These are phyloP conservation scores for Eunapius fragilis DNA, from an alignment of 37 sponge, comb jelly and placozoan species.

Conservation along the genomic window DNA sequence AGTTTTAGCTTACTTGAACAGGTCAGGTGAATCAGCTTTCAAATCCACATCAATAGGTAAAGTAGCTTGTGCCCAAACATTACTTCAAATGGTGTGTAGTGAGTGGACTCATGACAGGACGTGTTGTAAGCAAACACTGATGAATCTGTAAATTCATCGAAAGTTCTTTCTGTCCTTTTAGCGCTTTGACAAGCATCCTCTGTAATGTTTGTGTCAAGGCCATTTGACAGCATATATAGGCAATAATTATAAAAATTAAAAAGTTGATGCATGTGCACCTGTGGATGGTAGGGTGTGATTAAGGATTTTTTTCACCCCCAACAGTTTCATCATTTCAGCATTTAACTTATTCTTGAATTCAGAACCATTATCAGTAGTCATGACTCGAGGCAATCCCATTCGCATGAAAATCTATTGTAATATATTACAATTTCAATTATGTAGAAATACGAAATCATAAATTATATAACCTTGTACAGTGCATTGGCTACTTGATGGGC, in stretches of 20 bases:
- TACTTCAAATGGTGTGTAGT: no score
- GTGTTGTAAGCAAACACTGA: constrained; percentile 26
- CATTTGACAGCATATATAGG: constrained; percentile 5
- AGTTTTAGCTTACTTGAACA: no score
- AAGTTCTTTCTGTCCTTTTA: constrained; percentile 6
- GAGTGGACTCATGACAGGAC: no score
- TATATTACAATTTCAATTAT: not conserved
- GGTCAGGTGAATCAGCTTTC: no score
- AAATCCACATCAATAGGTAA: constrained; percentile 8
- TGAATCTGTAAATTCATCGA: constrained; percentile 18
- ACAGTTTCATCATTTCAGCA: no score
- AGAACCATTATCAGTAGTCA: constrained; percentile 26
- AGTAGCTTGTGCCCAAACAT: no score
- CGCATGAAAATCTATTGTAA: constrained; percentile 36
- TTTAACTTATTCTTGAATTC: constrained; percentile 33
- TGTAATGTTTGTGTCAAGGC: constrained; percentile 46
- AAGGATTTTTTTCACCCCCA: constrained; percentile 3
- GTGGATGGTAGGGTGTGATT: constrained; percentile 35
- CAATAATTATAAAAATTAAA: not conserved
- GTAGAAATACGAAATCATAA: not conserved
- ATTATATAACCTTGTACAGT: constrained; percentile 37
- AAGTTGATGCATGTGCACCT: not conserved
- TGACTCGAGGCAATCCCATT: constrained; percentile 36
- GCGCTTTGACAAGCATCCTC: constrained; percentile 26
- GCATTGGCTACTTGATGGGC: constrained; percentile 35